These are phyloP conservation scores for Xylota segnis DNA, from an alignment of 2,888 invertebrate species.

Conservation along the genomic window DNA sequence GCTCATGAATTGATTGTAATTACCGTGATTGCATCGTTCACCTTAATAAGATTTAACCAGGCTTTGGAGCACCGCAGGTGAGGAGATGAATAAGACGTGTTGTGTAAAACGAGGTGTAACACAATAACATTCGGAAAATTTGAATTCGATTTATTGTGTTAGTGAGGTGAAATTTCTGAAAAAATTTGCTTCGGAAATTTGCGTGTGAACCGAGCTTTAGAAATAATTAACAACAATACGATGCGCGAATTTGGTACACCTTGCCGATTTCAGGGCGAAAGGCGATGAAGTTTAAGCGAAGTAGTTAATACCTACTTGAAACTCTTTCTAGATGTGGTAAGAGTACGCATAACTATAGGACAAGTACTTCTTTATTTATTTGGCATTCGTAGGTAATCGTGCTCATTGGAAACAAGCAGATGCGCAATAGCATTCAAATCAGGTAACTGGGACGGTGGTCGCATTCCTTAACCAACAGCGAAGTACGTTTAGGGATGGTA, in stretches of 20 bases:
- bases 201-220: conserved; percentile 29
- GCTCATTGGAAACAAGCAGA: too few relatives aligned
- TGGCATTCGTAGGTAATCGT: too few relatives aligned
- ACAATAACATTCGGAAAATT: conserved; percentile 9
- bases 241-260: conserved; percentile 3
- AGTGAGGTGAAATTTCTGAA: conserved; percentile 12
- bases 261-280: not conserved
- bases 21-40: conserved; percentile 39
- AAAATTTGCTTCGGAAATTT: conserved; percentile 18
- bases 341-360: too few relatives aligned
- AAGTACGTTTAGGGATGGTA: too few relatives aligned
- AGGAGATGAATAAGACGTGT: not conserved
- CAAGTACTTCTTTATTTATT: too few relatives aligned
- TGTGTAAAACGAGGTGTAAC: not conserved
- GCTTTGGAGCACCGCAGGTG: conserved; percentile 6
- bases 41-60: conserved; percentile 23
- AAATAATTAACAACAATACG: not conserved
- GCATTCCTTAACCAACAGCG: too few relatives aligned
- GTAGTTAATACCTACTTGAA: not conserved
- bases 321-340: not conserved
- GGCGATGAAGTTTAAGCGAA: not conserved
- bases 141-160: not conserved
- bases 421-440: too few relatives aligned
- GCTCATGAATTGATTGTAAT: conserved; percentile 45
- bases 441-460: too few relatives aligned